Base-by-base conservation (phyloP, 2,113 vertebrate species). In the Tamias sibiricus region DNA sequence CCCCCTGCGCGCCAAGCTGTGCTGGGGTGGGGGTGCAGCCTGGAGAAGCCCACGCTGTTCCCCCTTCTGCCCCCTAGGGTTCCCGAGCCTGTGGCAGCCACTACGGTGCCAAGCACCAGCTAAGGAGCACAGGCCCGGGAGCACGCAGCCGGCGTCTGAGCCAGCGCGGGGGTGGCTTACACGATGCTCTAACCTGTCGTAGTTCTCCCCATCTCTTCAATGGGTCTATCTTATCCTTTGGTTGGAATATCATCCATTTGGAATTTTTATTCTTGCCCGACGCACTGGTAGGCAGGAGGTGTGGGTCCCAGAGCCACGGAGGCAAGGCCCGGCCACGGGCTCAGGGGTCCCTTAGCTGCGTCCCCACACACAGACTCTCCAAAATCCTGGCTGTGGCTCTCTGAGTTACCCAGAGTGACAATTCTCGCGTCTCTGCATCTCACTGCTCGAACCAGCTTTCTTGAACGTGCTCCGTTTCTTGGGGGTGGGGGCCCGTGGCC, bases 231-330 rank as follows among this genome's bases (percentile, higher is more conserved):
- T 84, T 86, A 85, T 68, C 62, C 77, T 88, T 68, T 22, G 26
- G 62, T 83, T 92, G 71, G 90, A 89, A 57, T 54, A 66, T 52
- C 49, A 32, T n/a, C 87, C 76, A 62, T 35, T 80, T 97, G n/a
- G 77, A 62, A 10, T 87, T 93, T 93, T 69, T 76, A 68, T 86
- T 92, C 84, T 86, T 37, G 22, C 40, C 37, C 37, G 84, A 82
- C 22, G 76, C 71, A 32, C 62, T 14, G 47, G 90, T 64, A 59
- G 87, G 59, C 71, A 92, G 94, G 90, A 92, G 87, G 22, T 28
- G 42, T 44, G 64, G 71, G 42, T 54, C 4, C 1, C 5, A 64
- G 93, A 74, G 40, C 54, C 52, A 40, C 47, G 1, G 11, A 2
- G 9, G 24, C 1, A 2, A 35, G 68, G n/a, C 22, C 1, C 35